Conservation (phyloP, 2,888 invertebrate genomes). For the Mythimna pallens region DNA sequence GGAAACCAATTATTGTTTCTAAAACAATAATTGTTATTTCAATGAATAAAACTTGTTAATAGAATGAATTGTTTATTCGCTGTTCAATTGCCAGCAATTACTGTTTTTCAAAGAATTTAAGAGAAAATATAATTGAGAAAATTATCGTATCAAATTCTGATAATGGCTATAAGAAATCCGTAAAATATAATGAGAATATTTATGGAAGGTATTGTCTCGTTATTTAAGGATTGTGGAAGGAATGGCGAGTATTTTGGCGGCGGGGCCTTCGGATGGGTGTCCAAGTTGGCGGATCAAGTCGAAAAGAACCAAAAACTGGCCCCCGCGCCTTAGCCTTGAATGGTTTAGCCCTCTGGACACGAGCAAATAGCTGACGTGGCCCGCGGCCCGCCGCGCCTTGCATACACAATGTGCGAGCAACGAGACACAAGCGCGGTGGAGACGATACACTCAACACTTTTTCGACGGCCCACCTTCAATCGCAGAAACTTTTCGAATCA, state of each 20-base stretch:
- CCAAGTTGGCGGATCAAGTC: slow-evolving; percentile 82
- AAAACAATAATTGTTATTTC: slow-evolving; percentile 61
- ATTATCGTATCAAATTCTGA: slow-evolving; percentile 55
- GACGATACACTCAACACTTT: slow-evolving; percentile 60
- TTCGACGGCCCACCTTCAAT: slow-evolving; percentile 35
- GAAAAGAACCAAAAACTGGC: slow-evolving; percentile 89
- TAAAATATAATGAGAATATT: slow-evolving; percentile 48
- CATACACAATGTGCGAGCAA: slow-evolving; percentile 86
- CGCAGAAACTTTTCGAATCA: neutral
- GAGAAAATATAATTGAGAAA: slow-evolving; percentile 53
- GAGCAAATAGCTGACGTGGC: slow-evolving; percentile 90
- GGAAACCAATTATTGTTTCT: slow-evolving; percentile 64
- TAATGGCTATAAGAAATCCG: slow-evolving; percentile 55
- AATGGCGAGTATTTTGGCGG: slow-evolving; percentile 54
- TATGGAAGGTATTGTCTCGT: slow-evolving; percentile 57
- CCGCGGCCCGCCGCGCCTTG: slow-evolving; percentile 88
- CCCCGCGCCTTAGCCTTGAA: slow-evolving; percentile 89
- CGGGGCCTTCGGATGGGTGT: slow-evolving; percentile 59
- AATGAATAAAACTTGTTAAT: slow-evolving; percentile 61
- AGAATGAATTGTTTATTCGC: slow-evolving; percentile 60
- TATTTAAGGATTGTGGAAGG: slow-evolving; percentile 57
- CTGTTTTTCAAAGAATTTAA: slow-evolving; percentile 58
- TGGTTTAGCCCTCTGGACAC: slow-evolving; percentile 90
- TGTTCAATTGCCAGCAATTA: slow-evolving; percentile 62
- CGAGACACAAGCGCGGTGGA: slow-evolving; percentile 71